Conservation (phyloP, 2,113 vertebrate genomes). For the Chascanopsetta lugubris region DNA sequence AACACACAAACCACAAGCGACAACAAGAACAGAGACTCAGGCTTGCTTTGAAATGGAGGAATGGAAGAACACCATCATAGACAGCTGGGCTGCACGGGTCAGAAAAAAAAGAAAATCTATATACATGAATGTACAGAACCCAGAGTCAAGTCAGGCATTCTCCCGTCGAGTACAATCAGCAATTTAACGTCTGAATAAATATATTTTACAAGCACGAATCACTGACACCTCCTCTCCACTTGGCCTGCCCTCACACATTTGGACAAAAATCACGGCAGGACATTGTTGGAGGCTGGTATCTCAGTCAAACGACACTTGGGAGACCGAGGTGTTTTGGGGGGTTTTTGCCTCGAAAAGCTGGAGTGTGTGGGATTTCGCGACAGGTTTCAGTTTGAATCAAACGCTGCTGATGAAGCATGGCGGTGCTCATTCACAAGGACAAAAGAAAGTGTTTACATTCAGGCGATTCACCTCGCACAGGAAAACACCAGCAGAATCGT, state of each 20-base stretch:
- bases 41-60: not conserved
- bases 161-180: not conserved
- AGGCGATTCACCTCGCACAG: too few relatives aligned
- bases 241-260: not conserved
- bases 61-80: slow-evolving; percentile 3
- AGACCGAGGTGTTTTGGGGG: too few relatives aligned
- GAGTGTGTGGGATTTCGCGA: too few relatives aligned
- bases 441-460: too few relatives aligned
- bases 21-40: not conserved
- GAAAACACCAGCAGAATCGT: too few relatives aligned
- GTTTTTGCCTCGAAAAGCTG: too few relatives aligned
- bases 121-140: not conserved
- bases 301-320: not conserved
- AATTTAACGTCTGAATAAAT: slow-evolving; percentile 1
- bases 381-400: too few relatives aligned
- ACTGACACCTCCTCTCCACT: not conserved
- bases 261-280: not conserved
- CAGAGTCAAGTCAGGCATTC: not conserved
- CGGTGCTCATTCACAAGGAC: too few relatives aligned
- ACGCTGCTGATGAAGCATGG: too few relatives aligned
- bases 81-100: not conserved
- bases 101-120: not conserved
- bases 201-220: not conserved
- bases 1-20: not conserved
- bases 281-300: not conserved